Evolutionary conservation across 2,797 vertebrate species (phyloP), one percentile per base, ranked within the genome.

Genomic region (Podarcis siculus): DNA sequence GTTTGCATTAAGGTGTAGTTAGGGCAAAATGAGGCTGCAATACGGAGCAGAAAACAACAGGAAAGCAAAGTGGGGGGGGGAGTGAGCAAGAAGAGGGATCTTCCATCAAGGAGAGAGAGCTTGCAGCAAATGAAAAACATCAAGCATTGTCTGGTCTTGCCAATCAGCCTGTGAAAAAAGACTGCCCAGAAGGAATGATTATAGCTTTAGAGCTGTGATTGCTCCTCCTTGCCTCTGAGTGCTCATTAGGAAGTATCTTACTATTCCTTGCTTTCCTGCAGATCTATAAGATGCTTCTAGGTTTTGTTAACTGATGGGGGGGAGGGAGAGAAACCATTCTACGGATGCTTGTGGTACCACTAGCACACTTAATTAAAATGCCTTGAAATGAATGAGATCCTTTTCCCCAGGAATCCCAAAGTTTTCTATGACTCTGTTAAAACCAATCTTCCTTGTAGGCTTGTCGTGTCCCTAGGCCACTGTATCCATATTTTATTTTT

Each of bases 361-460:
- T 94, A 71, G 93, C 89, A 69, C 87, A 86, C 91, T 94, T 94
- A 96, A 95, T 94, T 95, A 91, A 93, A 93, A 90, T 89, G 78
- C 90, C 89, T 94, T 92, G 88, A 94, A 96, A 94, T 92, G 92
- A 94, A 93, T 73, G 89, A 93, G 79, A 82, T 89, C 66, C 82
- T 94, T 92, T 92, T 95, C 76, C 91, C 25, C 87, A 87, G 82
- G 82, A 83, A 91, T 95, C 72, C 87, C 80, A 61, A 95, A 89
- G 76, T 94, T 95, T 95, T 92, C 86, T 86, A 93, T 90, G n/a
- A 5, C 95, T 92, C 93, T 95, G 82, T 95, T 95, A 94, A 95
- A 96, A 93, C 78, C 35, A 87, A 94, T 94, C 89, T 94, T 94
- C 91, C 94, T 93, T 92, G 94, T 91, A 93, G 79, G 82, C 93